phyloP scores from a whole-genome alignment of 2,113 vertebrate genomes.

The Nycticryphes semicollaris region DNA sequence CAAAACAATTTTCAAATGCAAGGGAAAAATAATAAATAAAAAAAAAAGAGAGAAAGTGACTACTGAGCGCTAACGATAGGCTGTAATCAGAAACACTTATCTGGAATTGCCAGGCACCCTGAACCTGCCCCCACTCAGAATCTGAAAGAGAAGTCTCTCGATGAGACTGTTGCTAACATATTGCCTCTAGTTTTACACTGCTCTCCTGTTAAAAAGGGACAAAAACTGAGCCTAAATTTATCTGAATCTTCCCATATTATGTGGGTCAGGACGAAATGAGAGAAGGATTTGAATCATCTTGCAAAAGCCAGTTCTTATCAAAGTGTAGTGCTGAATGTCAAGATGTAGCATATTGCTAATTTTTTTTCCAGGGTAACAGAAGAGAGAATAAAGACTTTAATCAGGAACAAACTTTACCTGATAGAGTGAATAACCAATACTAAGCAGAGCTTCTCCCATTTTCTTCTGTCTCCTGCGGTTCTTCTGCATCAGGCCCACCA shows the following conservation, averaged over 20 bases:
- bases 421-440: slow-evolving; percentile 83
- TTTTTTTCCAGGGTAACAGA: background rate
- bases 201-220: background rate
- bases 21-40: background rate
- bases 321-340: background rate
- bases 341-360: background rate
- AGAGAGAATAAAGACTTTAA: background rate
- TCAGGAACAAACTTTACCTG: slow-evolving; percentile 62
- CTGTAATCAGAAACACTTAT: slow-evolving; percentile 27
- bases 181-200: background rate
- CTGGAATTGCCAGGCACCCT: background rate
- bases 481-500: slow-evolving; percentile 90
- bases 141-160: background rate
- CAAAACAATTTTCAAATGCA: background rate
- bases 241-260: background rate
- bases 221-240: background rate
- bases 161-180: background rate
- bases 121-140: background rate
- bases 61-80: background rate
- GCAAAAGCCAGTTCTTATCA: background rate
- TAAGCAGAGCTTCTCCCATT: slow-evolving; percentile 80
- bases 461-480: slow-evolving; percentile 77
- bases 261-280: background rate
- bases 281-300: background rate
- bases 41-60: background rate